Evolutionary conservation across 2,888 invertebrate species (phyloP), one percentile per base, ranked within the genome.

Genomic region (Melieria omissa): DNA sequence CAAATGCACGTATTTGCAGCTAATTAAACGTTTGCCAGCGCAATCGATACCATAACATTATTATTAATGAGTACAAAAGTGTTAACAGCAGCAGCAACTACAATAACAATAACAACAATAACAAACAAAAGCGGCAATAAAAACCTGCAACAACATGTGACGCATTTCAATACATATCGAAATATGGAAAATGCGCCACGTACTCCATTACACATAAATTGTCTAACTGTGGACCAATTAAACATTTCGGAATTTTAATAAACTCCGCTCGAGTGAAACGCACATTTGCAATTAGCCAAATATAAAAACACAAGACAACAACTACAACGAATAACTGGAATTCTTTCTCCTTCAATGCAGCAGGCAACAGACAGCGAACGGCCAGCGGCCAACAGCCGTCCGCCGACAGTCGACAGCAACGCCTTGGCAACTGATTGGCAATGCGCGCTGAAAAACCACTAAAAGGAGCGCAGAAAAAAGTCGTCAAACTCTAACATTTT

Each of bases 181-280:
- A 14, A 55, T 55, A 8, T 14, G 14, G 8, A 55, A 55, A 55
- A 16, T 55, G 55, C 6, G 14, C 16, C 5, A 10, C 42, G 9
- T 5, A 58, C n/a, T 12, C 41, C 58, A 29, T 58, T 58, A 14
- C 42, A 29, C 29, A 29, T 5, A n/a, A 62, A 45, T 46, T 7
- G 16, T 62, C 12, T 42, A 60, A 41, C 63, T 69, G 46, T 63
- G 55, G 41, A 63, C 46, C 69, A 69, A 69, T 69, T 69, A 63
- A 69, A 69, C 62, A 62, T 62, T 55, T 47, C 55, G 62, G 69
- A n/a, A 69, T 69, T 69, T 69, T 69, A 69, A 69, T 69, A 69
- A 47, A 63, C 46, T 62, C 54, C 61, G 55, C 42, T 46, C n/a
- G 10, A 62, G 14, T 52, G 41, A 69, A 69, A 29, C 12, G 10